Base-by-base conservation (phyloP, 2,888 invertebrate species). In the Cotesia congregata region DNA sequence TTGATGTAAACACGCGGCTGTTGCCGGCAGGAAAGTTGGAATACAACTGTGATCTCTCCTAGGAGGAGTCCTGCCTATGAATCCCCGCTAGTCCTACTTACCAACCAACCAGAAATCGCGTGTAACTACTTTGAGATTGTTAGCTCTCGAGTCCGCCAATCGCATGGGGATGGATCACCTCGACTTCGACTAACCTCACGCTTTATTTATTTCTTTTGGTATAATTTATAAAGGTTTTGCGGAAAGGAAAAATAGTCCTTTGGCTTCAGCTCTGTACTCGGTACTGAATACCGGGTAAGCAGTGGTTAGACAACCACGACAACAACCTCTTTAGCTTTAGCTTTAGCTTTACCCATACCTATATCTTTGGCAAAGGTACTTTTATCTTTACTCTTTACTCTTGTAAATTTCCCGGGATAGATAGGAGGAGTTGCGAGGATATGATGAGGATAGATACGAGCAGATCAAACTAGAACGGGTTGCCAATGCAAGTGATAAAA, bases 51-150 rank as follows among this genome's bases (percentile, higher is more conserved):
- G 88, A 85, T 83, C 83, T 86, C 88, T 85, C 87, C 88, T 87
- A 87, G 87, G 84, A 87, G 85, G 87, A 86, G 83, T 84, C 86
- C 87, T 86, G 87, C 86, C 89, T 89, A 88, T 88, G 89, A 89
- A 88, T 88, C 88, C 89, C 89, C 87, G 88, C 87, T 88, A 88
- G 88, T 88, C 88, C 89, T 89, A 89, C 89, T 89, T 88, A 88
- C 88, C 88, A 85, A 86, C 88, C 89, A 88, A 88, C 89, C 89
- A 88, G 89, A 86, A 86, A 86, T 85, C 83, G 73, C 77, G 83
- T 81, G 80, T 82, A 85, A 85, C 86, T 87, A 86, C 86, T 83
- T 86, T 85, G 85, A 85, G 85, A 86, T 85, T 87, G 84, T 85
- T 85, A 87, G 86, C 83, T 85, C 82, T 83, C 82, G 85, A 86